phyloP scores from a whole-genome alignment of 2,888 invertebrate genomes.

The Drosophila putrida region DNA sequence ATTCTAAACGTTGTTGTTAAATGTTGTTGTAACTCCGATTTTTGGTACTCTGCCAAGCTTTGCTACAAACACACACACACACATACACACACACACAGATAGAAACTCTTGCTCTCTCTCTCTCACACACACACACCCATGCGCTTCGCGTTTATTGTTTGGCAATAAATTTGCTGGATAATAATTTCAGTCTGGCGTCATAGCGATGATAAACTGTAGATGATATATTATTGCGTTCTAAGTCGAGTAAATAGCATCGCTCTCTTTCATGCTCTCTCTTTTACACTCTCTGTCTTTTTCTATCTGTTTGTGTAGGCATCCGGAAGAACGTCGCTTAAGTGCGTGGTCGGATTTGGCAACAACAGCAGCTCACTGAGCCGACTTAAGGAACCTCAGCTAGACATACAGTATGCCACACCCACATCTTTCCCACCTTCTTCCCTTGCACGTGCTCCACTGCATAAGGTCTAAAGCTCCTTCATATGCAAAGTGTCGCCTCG shows the following conservation, averaged over 20 bases:
- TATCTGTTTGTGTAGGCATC: constrained; percentile 52
- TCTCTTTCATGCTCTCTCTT: constrained; percentile 9
- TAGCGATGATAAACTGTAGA: constrained; percentile 83
- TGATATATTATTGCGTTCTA: constrained; percentile 83
- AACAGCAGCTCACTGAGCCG: constrained; percentile 50
- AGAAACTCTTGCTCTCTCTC: background rate
- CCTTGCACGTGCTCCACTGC: constrained; percentile 3
- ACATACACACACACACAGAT: constrained; percentile 27
- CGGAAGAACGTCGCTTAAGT: constrained; percentile 59
- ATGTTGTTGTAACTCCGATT: constrained; percentile 18
- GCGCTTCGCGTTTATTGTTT: constrained; percentile 72
- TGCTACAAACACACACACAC: constrained; percentile 17
- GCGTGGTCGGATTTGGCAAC: constrained; percentile 72
- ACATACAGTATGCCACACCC: constrained; percentile 18
- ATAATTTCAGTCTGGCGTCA: constrained; percentile 83
- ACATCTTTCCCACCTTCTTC: background rate
- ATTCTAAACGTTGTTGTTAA: constrained; percentile 46
- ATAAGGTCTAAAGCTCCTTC: constrained; percentile 53
- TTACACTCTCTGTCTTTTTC: background rate
- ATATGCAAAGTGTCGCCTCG: constrained; percentile 74
- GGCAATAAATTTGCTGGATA: constrained; percentile 82
- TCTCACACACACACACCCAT: constrained; percentile 34
- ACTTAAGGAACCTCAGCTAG: constrained; percentile 54
- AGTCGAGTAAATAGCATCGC: constrained; percentile 70
- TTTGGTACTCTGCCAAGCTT: constrained; percentile 60